phyloP scores from a whole-genome alignment of 2,113 vertebrate genomes.

The Calyptommatus sinebrachiatus region DNA sequence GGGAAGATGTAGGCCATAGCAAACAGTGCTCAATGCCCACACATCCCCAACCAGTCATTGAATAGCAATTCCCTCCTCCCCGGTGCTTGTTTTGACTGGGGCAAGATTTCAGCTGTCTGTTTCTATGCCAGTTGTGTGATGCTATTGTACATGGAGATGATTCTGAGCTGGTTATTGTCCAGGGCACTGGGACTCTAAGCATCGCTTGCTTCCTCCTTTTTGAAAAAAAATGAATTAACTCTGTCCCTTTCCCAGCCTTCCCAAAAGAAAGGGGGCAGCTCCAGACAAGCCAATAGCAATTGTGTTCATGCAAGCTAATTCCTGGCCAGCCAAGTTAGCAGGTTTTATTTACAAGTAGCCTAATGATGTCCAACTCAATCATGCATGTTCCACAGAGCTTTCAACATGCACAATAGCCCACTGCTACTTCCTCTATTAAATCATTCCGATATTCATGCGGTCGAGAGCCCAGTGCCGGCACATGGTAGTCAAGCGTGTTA shows the following conservation, averaged over 20 bases:
- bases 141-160: slow-evolving; percentile 24
- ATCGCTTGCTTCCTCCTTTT: no score
- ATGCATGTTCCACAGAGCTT: slow-evolving; percentile 60
- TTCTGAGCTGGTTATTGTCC: slow-evolving; percentile 9
- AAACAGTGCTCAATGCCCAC: not conserved
- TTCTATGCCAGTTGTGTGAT: slow-evolving; percentile 12
- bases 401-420: slow-evolving; percentile 56
- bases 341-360: slow-evolving; percentile 59
- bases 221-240: not conserved
- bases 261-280: slow-evolving; percentile 28
- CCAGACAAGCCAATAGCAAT: slow-evolving; percentile 38
- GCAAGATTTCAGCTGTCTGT: slow-evolving; percentile 19
- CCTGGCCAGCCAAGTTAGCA: slow-evolving; percentile 40
- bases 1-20: not conserved
- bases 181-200: not conserved
- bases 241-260: not conserved
- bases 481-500: slow-evolving; percentile 55
- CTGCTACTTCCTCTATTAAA: slow-evolving; percentile 64
- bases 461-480: slow-evolving; percentile 50
- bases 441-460: slow-evolving; percentile 55
- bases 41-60: not conserved
- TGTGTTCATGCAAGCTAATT: slow-evolving; percentile 47
- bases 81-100: not conserved
- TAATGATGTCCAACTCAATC: slow-evolving; percentile 59
- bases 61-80: not conserved